These are phyloP conservation scores for Selenia dentaria DNA, from an alignment of 2,888 invertebrate genomes.

Conservation along the genomic window DNA sequence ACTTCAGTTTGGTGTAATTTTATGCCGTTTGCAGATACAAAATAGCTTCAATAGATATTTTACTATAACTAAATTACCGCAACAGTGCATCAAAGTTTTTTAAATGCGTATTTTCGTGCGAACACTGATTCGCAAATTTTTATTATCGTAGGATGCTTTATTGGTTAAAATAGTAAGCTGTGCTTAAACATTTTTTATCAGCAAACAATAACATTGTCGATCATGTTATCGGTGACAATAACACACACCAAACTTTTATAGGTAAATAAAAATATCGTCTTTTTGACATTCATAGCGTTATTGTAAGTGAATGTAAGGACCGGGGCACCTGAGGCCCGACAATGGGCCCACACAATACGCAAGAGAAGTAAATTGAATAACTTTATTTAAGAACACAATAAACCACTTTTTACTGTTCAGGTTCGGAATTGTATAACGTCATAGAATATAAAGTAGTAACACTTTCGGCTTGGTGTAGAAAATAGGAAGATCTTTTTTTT, in stretches of 20 bases:
- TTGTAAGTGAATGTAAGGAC: constrained; percentile 64
- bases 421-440: constrained; percentile 62
- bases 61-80: no score
- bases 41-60: no score
- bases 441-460: background rate
- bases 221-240: constrained; percentile 52
- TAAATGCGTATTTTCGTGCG: no score
- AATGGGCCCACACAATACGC: constrained; percentile 71
- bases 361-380: constrained; percentile 74
- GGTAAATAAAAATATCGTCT: constrained; percentile 73
- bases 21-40: no score
- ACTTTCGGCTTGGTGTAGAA: constrained; percentile 52
- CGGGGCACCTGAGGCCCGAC: constrained; percentile 67
- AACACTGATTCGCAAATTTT: no score
- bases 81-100: no score
- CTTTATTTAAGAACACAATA: constrained; percentile 83
- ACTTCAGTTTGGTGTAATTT: no score
- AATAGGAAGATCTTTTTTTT: constrained; percentile 43
- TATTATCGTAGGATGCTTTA: no score
- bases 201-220: constrained; percentile 27
- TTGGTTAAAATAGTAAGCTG: no score
- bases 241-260: constrained; percentile 47
- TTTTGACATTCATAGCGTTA: constrained; percentile 79
- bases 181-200: no score
- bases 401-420: constrained; percentile 78